These are phyloP conservation scores for Pungitius pungitius DNA, from an alignment of 2,113 vertebrate species.

Conservation along the genomic window DNA sequence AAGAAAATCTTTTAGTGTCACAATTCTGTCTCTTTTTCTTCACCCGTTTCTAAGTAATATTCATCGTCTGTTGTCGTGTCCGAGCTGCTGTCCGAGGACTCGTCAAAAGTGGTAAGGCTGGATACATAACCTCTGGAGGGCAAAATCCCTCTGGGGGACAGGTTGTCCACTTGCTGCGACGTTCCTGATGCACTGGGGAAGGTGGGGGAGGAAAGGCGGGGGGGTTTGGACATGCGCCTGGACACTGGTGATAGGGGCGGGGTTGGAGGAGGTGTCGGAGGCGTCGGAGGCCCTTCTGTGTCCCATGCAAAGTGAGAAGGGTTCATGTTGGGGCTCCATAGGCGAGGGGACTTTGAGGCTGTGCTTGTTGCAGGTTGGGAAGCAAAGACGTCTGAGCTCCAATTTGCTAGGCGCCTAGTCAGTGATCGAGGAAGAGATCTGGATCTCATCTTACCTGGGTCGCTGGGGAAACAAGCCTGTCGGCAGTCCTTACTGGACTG, in stretches of 20 bases:
- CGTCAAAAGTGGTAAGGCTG: constrained; percentile 79
- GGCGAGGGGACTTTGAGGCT: constrained; percentile 30
- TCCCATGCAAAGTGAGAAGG: constrained; percentile 59
- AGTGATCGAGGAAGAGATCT: constrained; percentile 72
- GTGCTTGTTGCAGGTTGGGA: background rate
- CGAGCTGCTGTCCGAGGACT: constrained; percentile 82
- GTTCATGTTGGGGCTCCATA: constrained; percentile 48
- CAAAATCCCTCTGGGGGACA: constrained; percentile 65
- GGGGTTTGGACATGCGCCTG: constrained; percentile 70
- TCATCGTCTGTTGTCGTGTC: constrained; percentile 95
- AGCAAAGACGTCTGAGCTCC: constrained; percentile 38
- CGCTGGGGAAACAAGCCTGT: constrained; percentile 22
- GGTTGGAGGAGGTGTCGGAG: constrained; percentile 77
- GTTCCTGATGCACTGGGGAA: constrained; percentile 67
- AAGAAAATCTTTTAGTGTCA: constrained; percentile 48
- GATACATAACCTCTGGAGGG: constrained; percentile 71
- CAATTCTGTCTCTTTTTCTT: constrained; percentile 76
- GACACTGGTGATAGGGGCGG: constrained; percentile 69
- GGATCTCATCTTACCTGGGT: constrained; percentile 57
- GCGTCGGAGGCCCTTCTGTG: constrained; percentile 70
- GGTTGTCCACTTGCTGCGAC: constrained; percentile 62
- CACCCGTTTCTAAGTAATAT: constrained; percentile 86
- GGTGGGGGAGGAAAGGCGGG: constrained; percentile 62
- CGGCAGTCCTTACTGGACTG: background rate
- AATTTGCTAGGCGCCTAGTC: constrained; percentile 59